Percentiles rank a stretch among this genome's conserved stretches.
Conservation (phyloP, 2,797 vertebrate species). For the Netta rufina region DNA sequence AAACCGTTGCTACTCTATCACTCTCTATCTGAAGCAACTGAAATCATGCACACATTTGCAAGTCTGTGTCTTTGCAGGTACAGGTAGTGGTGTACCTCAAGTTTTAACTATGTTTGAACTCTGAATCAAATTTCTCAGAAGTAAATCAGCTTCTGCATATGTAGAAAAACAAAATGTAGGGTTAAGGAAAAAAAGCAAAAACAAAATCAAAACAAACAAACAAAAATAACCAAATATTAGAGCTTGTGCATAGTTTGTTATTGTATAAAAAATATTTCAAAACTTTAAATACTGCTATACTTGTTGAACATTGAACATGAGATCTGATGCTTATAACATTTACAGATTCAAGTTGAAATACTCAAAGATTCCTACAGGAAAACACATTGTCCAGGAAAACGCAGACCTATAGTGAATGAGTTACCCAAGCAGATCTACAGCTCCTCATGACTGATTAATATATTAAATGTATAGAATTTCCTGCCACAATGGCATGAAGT, state of each 20-base stretch:
- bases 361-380: neutral
- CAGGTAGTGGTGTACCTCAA: neutral
- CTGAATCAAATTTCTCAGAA: neutral
- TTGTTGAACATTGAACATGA: neutral
- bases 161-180: neutral
- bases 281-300: neutral
- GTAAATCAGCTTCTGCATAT: neutral
- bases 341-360: neutral
- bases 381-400: neutral
- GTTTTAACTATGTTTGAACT: neutral
- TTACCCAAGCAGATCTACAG: neutral
- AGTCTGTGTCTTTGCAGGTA: neutral
- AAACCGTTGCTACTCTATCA: neutral
- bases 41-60: neutral
- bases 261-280: neutral
- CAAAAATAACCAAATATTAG: fast-evolving
- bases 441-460: neutral
- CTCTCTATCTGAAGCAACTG: neutral
- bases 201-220: too few species aligned
- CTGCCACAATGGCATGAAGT: neutral
- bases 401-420: neutral
- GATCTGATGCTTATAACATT: neutral
- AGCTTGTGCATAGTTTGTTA: neutral
- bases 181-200: too few species aligned
- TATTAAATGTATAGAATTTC: neutral